Percentiles rank a stretch among this genome's conserved stretches.
Conservation (phyloP, 2,797 vertebrate genomes). For the Alosa sapidissima region DNA sequence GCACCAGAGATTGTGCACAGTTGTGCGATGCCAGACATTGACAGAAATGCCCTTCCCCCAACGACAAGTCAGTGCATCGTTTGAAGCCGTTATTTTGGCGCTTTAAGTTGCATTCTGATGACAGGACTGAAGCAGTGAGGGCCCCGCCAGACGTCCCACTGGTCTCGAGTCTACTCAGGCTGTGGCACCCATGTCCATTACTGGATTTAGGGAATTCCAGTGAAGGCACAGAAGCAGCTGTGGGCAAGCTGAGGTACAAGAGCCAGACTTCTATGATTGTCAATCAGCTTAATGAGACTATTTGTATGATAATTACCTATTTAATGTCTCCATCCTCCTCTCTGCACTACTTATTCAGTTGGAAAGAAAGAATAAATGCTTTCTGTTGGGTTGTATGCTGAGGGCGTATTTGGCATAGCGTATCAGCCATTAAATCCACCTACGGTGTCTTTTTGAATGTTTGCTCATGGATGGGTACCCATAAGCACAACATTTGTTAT, state of each 20-base stretch:
- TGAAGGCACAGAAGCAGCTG: not conserved
- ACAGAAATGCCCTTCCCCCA: too few species aligned
- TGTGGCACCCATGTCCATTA: too few species aligned
- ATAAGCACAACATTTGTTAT: not conserved
- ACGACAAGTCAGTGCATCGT: too few species aligned
- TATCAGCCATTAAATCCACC: not conserved
- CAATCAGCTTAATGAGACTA: not conserved
- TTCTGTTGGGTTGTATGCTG: not conserved
- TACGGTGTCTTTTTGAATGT: not conserved
- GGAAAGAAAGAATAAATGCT: not conserved
- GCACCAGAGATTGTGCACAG: too few species aligned
- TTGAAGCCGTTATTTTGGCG: too few species aligned
- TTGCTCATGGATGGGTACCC: not conserved
- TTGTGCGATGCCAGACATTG: too few species aligned
- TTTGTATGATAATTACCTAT: not conserved
- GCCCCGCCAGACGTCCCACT: not conserved
- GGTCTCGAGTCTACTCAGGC: not conserved
- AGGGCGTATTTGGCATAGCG: not conserved
- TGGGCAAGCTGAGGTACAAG: not conserved
- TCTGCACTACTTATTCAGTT: not conserved
- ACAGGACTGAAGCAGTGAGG: not conserved
- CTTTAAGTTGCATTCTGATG: not conserved
- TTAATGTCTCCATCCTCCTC: not conserved
- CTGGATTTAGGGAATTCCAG: too few species aligned
- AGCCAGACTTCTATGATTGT: not conserved